Base-by-base conservation (phyloP, 2,113 vertebrate species). In the Centropus bengalensis region DNA sequence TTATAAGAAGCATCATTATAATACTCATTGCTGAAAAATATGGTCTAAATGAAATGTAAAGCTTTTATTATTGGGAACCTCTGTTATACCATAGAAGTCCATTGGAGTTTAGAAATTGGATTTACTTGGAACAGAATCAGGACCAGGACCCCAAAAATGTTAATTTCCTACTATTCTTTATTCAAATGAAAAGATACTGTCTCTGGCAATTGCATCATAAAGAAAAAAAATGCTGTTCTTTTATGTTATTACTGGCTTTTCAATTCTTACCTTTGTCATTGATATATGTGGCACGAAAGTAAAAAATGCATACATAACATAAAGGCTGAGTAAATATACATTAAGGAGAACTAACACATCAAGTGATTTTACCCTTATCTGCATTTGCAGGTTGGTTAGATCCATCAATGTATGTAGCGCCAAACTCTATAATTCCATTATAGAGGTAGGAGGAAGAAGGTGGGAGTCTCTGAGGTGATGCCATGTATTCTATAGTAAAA, bases 321-420 rank as follows among this genome's bases (percentile, higher is more conserved):
- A 98, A 97, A 98, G 97, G 95, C 97, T 96, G 97, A 82, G 98
- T 98, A 98, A 98, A 98, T 98, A 98, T 98, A 98, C 98, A 98
- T 98, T 97, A 97, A 97, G 96, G 93, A 97, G 98, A 97, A 97
- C 94, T 97, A 97, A 97, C 94, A 94, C 96, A 96, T 94, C 91
- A 93, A 95, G 96, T 97, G 98, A 98, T 98, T 98, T 96, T 94
- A 90, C 93, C 97, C 98, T 99, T 99, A 99, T 99, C 99, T 99
- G 98, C 98, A 98, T 98, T 98, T 97, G 98, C 99, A 99, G 99
- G 98, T 98, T 98, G 97, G 98, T 98, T 94, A 98, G 98, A 99
- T 99, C 98, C 98, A 99, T 99, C 99, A 99, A 96, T 97, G 98
- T 98, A 97, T 96, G 98, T 97, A 97, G 97, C 44, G 94, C 97